These are phyloP conservation scores for Enteromius thamalakanensis DNA, from an alignment of 2,797 vertebrate species.

Conservation along the genomic window DNA sequence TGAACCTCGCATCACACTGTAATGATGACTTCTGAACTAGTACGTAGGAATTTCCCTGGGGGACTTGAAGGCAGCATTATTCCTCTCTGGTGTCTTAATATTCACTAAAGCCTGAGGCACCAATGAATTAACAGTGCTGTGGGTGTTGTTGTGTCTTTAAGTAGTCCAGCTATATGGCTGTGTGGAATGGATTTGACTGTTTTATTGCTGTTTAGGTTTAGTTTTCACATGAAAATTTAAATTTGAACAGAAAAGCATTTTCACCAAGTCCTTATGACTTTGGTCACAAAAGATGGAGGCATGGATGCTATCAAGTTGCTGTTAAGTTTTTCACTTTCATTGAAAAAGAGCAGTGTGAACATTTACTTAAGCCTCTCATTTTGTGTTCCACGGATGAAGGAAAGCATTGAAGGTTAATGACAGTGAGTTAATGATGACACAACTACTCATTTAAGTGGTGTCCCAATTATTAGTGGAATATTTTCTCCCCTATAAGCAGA, in stretches of 20 bases:
- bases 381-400: not conserved
- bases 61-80: not conserved
- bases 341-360: not conserved
- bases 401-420: not conserved
- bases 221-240: constrained; percentile 5
- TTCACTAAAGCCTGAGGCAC: not conserved
- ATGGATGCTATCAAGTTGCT: not conserved
- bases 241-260: not conserved
- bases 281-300: not conserved
- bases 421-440: not conserved
- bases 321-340: not conserved
- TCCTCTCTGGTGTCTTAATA: not conserved
- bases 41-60: constrained; percentile 2
- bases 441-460: not conserved
- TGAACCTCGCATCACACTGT: not conserved
- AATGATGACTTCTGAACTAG: not conserved
- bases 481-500: too few relatives aligned
- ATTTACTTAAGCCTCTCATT: not conserved
- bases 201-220: not conserved
- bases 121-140: constrained; percentile 15
- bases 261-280: not conserved
- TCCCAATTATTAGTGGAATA: too few relatives aligned
- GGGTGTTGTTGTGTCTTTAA: constrained; percentile 7
- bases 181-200: not conserved
- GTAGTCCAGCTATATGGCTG: not conserved